phyloP scores from a whole-genome alignment of 2,797 vertebrate species.

The Gallinago nigripennis region DNA sequence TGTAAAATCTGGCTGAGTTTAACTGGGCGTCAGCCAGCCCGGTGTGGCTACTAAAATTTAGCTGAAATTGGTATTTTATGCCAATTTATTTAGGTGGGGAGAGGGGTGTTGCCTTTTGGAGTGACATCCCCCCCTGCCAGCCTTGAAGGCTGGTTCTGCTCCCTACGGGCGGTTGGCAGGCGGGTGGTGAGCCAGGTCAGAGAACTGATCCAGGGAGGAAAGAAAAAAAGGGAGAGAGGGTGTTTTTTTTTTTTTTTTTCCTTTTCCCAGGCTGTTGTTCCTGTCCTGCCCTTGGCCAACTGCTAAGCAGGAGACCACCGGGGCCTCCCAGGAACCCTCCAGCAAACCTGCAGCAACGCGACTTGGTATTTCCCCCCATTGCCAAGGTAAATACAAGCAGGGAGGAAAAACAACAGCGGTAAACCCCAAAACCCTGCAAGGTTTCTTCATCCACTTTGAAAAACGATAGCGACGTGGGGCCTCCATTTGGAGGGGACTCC shows the following conservation, averaged over 20 bases:
- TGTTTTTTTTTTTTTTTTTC: not conserved
- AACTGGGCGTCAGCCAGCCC: conserved; percentile 1
- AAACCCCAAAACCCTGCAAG: not conserved
- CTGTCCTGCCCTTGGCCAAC: not conserved
- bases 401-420: not conserved
- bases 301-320: not conserved
- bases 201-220: not conserved
- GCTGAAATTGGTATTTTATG: not conserved
- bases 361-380: not conserved
- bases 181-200: not conserved
- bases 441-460: not conserved
- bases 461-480: not conserved
- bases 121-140: not conserved
- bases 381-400: conserved; percentile 5
- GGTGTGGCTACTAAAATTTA: not conserved
- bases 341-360: not conserved
- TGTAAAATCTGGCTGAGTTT: conserved; percentile 24
- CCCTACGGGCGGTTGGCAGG: not conserved
- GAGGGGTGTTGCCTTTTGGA: not conserved
- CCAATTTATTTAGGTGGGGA: not conserved
- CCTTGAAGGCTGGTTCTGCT: not conserved
- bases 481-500: not conserved
- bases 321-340: not conserved
- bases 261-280: not conserved
- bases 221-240: not conserved